Evolutionary conservation across 2,888 invertebrate species (phyloP).

Genomic region (Dicranocentrus wangi): DNA sequence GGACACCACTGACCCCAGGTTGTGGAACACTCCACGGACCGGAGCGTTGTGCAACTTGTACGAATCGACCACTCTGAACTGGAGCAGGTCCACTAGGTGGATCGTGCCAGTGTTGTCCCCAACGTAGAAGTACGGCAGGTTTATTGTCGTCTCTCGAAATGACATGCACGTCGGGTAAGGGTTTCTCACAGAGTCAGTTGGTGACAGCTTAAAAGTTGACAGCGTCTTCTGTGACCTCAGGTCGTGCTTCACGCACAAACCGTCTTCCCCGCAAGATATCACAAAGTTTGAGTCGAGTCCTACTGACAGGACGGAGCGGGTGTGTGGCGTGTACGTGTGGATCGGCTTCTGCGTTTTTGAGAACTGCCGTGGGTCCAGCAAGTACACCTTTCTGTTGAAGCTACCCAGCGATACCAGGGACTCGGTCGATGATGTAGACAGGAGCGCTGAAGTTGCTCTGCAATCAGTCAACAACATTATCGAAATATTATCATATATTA

Average conservation of each 20-base stretch:
- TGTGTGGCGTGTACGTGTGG: slow-evolving; percentile 58
- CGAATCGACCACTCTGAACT: slow-evolving; percentile 59
- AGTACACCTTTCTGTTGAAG: slow-evolving; percentile 64
- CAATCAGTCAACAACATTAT: too few relatives aligned
- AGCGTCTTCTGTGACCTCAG: slow-evolving; percentile 41
- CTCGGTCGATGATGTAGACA: slow-evolving; percentile 64
- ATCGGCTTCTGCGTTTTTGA: slow-evolving; percentile 36
- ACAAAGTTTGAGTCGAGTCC: slow-evolving; percentile 69
- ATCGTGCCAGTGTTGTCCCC: slow-evolving; percentile 68
- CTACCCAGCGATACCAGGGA: slow-evolving; percentile 66
- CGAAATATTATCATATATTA: too few relatives aligned
- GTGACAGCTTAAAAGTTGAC: slow-evolving; percentile 44
- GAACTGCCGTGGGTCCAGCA: slow-evolving; percentile 66
- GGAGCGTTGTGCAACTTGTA: slow-evolving; percentile 65
- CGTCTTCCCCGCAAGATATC: slow-evolving; percentile 72
- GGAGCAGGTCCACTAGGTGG: slow-evolving; percentile 66
- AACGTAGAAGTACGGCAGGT: slow-evolving; percentile 67
- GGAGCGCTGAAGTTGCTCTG: slow-evolving; percentile 40
- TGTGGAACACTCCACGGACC: slow-evolving; percentile 71
- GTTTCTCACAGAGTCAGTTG: not conserved
- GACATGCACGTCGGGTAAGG: slow-evolving; percentile 71
- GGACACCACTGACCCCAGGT: slow-evolving; percentile 67
- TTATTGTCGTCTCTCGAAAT: slow-evolving; percentile 59
- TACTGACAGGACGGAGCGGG: slow-evolving; percentile 66
- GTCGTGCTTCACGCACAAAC: slow-evolving; percentile 59